Percentiles rank a stretch among this genome's conserved stretches.
Conservation (phyloP, 2,888 invertebrate genomes). For the Drosophila multiciliata region DNA sequence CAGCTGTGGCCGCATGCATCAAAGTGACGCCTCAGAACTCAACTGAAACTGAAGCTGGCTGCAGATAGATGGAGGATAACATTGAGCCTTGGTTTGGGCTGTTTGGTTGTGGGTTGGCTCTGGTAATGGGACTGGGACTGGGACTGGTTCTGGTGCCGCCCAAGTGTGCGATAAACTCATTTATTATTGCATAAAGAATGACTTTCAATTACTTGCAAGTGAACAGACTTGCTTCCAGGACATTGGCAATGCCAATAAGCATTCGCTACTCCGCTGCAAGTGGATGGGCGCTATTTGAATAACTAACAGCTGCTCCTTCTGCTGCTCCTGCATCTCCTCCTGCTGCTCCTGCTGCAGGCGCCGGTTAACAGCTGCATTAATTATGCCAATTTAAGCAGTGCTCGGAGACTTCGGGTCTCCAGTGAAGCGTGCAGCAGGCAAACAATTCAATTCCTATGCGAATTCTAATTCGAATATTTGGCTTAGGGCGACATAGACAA, state of each 20-base stretch:
- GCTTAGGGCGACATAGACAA: slow-evolving; percentile 69
- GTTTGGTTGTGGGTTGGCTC: background rate
- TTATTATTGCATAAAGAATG: slow-evolving; percentile 81
- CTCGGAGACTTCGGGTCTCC: background rate
- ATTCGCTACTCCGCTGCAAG: slow-evolving; percentile 14
- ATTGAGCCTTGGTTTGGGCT: background rate
- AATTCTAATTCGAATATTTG: slow-evolving; percentile 70
- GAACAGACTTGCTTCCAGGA: slow-evolving; percentile 80
- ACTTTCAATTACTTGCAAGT: slow-evolving; percentile 81
- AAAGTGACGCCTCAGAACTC: slow-evolving; percentile 67
- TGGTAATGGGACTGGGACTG: slow-evolving; percentile 2
- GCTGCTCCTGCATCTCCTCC: slow-evolving; percentile 17
- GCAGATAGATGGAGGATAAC: slow-evolving; percentile 16
- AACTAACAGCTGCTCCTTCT: slow-evolving; percentile 29
- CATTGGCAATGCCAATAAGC: slow-evolving; percentile 80
- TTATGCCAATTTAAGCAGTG: slow-evolving; percentile 66
- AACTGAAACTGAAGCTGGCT: slow-evolving; percentile 55
- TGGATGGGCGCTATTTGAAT: slow-evolving; percentile 21
- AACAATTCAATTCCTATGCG: slow-evolving; percentile 40
- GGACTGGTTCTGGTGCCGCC: slow-evolving; percentile 28
- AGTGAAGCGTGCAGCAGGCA: slow-evolving; percentile 6
- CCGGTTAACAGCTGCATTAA: slow-evolving; percentile 68
- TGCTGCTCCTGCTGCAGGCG: slow-evolving; percentile 30
- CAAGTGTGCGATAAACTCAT: slow-evolving; percentile 78
- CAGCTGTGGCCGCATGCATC: slow-evolving; percentile 66